phyloP scores from a whole-genome alignment of 2,113 vertebrate species.

The Chaenocephalus aceratus region DNA sequence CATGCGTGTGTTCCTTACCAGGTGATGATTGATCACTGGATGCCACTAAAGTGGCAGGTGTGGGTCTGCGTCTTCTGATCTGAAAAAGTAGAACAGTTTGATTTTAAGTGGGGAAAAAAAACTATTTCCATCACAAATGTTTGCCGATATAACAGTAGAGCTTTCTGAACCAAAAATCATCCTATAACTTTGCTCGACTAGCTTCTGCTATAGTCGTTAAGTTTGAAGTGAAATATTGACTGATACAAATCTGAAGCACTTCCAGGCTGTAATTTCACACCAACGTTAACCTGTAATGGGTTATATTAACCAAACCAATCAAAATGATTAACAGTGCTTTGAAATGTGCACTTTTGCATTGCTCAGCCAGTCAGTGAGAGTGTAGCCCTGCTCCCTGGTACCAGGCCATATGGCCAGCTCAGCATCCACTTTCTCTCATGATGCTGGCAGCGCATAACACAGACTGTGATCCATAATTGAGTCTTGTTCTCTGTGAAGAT shows the following conservation, averaged over 20 bases:
- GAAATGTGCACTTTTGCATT: not conserved
- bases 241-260: not conserved
- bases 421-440: not conserved
- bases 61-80: conserved; percentile 93
- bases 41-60: conserved; percentile 92
- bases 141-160: not conserved
- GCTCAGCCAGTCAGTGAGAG: not conserved
- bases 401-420: not conserved
- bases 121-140: not conserved
- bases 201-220: too few relatives aligned
- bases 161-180: not conserved
- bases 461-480: conserved; percentile 22
- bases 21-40: conserved; percentile 96
- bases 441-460: conserved; percentile 6
- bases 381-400: not conserved
- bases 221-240: not conserved
- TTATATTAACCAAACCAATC: not conserved
- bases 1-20: conserved; percentile 78
- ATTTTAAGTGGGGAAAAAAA: not conserved
- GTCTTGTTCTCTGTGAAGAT: conserved; percentile 33
- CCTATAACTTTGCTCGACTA: not conserved
- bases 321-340: conserved; percentile 1
- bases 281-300: not conserved
- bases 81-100: conserved; percentile 66
- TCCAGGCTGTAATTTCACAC: not conserved